phyloP scores from a whole-genome alignment of 2,888 invertebrate species.

The Peribatodes rhomboidaria region DNA sequence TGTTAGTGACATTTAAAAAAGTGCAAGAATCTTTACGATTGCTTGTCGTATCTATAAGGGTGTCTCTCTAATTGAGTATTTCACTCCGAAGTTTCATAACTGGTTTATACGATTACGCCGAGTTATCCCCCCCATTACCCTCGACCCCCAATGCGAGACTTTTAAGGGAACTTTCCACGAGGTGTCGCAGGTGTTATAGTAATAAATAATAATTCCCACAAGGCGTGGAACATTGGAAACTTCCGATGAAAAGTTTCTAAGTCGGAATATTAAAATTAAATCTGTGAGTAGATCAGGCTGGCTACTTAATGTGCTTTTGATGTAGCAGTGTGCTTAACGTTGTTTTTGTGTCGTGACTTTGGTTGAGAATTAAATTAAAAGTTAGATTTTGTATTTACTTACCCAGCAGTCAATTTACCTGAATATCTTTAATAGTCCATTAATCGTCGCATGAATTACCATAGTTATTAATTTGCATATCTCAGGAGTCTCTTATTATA shows the following conservation, averaged over 20 bases:
- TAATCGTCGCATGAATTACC: no score
- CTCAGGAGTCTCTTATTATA: not conserved
- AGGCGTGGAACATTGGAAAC: conserved; percentile 60
- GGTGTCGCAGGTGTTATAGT: conserved; percentile 74
- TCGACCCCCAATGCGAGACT: conserved; percentile 61
- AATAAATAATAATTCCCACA: conserved; percentile 64
- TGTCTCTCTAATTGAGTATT: not conserved
- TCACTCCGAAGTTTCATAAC: conserved; percentile 19
- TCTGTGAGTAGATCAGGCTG: conserved; percentile 40
- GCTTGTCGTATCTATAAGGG: not conserved
- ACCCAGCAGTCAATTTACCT: not conserved
- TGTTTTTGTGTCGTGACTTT: no score
- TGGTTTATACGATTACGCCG: conserved; percentile 18
- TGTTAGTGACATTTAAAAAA: no score
- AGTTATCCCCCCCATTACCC: conserved; percentile 78
- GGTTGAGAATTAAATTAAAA: not conserved
- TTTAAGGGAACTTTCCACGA: conserved; percentile 73
- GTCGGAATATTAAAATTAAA: conserved; percentile 52
- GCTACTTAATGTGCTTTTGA: conserved; percentile 32
- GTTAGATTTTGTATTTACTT: not conserved
- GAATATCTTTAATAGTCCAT: not conserved
- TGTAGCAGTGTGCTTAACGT: no score
- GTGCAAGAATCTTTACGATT: no score
- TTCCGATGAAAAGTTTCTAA: conserved; percentile 46
- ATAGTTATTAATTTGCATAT: not conserved